Percentiles rank a stretch among this genome's conserved stretches.
Evolutionary conservation across 2,113 vertebrate species (phyloP).

Genomic region (Coptodon rendalli): DNA sequence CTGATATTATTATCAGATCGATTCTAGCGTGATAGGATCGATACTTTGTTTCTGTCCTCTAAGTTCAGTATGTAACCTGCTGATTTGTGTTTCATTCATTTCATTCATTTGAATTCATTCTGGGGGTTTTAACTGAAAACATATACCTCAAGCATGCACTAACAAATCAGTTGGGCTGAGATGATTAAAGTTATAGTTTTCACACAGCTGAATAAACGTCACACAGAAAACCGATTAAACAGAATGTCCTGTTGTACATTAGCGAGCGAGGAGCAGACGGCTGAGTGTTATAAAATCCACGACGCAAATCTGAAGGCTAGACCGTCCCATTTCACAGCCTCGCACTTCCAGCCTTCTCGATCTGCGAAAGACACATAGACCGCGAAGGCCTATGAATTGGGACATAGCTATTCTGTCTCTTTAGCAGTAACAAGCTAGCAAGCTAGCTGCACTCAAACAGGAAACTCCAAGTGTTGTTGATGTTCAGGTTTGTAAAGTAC

Average conservation of each 20-base stretch:
- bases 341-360: neutral
- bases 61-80: neutral
- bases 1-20: neutral
- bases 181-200: neutral
- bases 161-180: neutral
- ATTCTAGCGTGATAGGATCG: neutral
- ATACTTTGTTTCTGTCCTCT: too few species aligned
- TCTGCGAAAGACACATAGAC: neutral
- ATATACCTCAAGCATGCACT: neutral
- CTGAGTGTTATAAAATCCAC: neutral
- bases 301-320: neutral
- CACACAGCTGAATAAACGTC: neutral
- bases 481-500: neutral
- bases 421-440: neutral
- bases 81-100: neutral
- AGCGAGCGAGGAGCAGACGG: neutral
- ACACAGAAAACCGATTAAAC: neutral
- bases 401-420: neutral
- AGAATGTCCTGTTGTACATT: neutral
- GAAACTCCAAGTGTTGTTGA: neutral
- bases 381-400: neutral
- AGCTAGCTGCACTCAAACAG: neutral
- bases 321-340: neutral
- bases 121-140: neutral
- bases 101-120: too few species aligned